Base-by-base conservation (phyloP, 2,113 vertebrate genomes). In the Chinchilla lanigera region DNA sequence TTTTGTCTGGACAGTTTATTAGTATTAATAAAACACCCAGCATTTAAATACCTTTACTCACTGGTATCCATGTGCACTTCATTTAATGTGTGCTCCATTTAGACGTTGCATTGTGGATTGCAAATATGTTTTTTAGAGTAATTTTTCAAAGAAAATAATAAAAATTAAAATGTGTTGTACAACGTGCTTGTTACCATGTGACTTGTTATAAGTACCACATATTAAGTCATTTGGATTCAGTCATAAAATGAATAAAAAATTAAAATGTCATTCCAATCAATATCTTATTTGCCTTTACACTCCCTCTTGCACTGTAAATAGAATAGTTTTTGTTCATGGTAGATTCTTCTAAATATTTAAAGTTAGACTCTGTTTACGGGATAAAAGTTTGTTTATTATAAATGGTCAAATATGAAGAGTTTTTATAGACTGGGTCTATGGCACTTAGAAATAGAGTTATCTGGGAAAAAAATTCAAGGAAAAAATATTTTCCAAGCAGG, bases 281-380 rank as follows among this genome's bases (percentile, higher is more conserved):
- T 82, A 85, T n/a, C 7, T 96, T 90, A 80, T 61, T 84, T 69
- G 52, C 65, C 44, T 92, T 93, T 52, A 82, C 17, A 65, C 16
- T 90, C 63, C 17, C 47, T 90, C 58, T 86, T 89, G 30, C 13
- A 38, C 12, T 52, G 5, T 54, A 78, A 3, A 56, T 3, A 83
- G 47, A 24, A 81, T 0, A 61, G 28, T 22, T 61, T 13, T 47
- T 69, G 7, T 3, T 12, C 20, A 77, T 8, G 12, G 33, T 52
- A 44, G 16, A 1, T 73, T 69, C 54, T 67, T 93, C 7, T 22
- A 87, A 87, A 52, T 94, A 91, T 75, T 92, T 85, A 30, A 80
- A 94, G 86, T 87, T 95, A 81, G 83, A 95, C 77, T 96, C 19
- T 81, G 8, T 52, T 95, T 82, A 88, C 3, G 26, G 26, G 93